Base-by-base conservation (phyloP, 2,888 invertebrate genomes). In the Calameuta pallipes region DNA sequence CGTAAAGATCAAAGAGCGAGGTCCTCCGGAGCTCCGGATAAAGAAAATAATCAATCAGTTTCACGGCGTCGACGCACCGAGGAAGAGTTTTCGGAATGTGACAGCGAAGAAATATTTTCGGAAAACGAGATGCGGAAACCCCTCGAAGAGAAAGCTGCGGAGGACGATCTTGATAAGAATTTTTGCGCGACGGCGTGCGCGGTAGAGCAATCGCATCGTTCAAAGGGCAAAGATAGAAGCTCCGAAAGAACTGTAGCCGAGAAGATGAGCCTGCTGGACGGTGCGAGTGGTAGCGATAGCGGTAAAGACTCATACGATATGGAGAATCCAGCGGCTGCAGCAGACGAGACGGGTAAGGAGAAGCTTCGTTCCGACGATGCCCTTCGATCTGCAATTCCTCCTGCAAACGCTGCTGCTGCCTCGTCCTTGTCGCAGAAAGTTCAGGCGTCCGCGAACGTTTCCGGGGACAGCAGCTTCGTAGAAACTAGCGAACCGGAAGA, bases 71-170 rank as follows among this genome's bases (percentile, higher is more conserved):
- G 1, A 15, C 15, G 41, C 15, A 15, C 41, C 6, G 15, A 41
- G 41, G 41, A 41, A 41, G 15, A 81, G 56, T 83, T 87, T 1
- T 90, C 89, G 0, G 89, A 87, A 12, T 89, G 85, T 33, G 87
- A 89, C 74, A 86, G 81, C 73, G 83, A 83, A 0, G 83, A 86
- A 75, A 87, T 90, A 80, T 90, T 89, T 83, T 88, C 89, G 11
- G 83, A 69, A 0, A 76, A 79, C 70, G 84, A 84, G 71, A 35
- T 1, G 37, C 75, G 0, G 33, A 30, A 23, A 68, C 11, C 4
- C 9, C 11, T 11, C 35, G 37, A 73, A 34, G 3, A 12, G 11
- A 4, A 11, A 37, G 15, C 68, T 4, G 23, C 13, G 9, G 56
- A 35, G 13, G 73, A 41, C 76, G 15, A 74, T 69, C 30, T 41